These are phyloP conservation scores for Bilobella aurantiaca DNA, from an alignment of 1,140 invertebrate genomes.

Conservation along the genomic window DNA sequence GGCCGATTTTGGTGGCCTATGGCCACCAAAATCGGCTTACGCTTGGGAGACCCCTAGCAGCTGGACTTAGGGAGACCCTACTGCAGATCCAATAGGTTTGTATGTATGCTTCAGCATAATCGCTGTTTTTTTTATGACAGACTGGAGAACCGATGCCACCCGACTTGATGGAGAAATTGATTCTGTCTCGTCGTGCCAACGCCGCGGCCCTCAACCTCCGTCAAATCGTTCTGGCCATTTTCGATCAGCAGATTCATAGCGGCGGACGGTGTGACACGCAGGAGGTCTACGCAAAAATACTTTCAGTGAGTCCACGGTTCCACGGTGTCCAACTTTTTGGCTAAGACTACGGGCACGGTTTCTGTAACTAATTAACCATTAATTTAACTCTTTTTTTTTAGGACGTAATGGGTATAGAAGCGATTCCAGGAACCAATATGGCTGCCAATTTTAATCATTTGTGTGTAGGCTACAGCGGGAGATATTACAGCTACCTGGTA, in stretches of 20 bases:
- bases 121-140: slow-evolving; percentile 25
- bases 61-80: too few species aligned
- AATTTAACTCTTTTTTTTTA: slow-evolving; percentile 7
- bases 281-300: slow-evolving; percentile 39
- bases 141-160: slow-evolving; percentile 41
- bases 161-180: slow-evolving; percentile 43
- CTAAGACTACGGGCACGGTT: too few species aligned
- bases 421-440: slow-evolving; percentile 45
- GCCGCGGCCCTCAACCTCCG: slow-evolving; percentile 45
- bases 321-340: too few species aligned
- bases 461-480: slow-evolving; percentile 48
- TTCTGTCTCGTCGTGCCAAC: slow-evolving; percentile 44
- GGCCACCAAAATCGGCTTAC: too few species aligned
- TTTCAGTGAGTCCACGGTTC: slow-evolving; percentile 30
- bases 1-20: too few species aligned
- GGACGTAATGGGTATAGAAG: slow-evolving; percentile 42
- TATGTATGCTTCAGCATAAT: slow-evolving; percentile 10
- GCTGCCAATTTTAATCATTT: slow-evolving; percentile 47
- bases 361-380: background rate
- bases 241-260: slow-evolving; percentile 46
- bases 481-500: slow-evolving; percentile 51
- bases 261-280: slow-evolving; percentile 41
- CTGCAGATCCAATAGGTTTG: slow-evolving; percentile 4
- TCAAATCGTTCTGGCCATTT: slow-evolving; percentile 45
- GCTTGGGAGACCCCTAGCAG: too few species aligned